Evolutionary conservation across 2,113 vertebrate genomes (phyloP).

Genomic region (Lophochroa leadbeateri): DNA sequence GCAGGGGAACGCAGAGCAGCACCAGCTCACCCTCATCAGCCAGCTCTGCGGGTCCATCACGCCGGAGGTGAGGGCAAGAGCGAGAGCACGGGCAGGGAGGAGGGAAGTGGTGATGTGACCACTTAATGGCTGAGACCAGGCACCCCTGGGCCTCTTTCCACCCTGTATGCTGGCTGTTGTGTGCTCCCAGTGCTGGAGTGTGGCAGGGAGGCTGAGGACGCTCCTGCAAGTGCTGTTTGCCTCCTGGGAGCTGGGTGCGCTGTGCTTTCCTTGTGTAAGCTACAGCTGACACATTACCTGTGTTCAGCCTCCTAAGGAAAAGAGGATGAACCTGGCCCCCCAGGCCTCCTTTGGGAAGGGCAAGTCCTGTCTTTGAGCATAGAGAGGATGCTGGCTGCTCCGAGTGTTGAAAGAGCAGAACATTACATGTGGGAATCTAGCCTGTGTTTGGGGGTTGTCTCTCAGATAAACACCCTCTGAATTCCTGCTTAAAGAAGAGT

Average conservation of each 20-base stretch:
- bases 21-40: conserved; percentile 97
- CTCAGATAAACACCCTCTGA: not conserved
- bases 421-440: fast-evolving
- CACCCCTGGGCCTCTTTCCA: not conserved
- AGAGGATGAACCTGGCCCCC: not conserved
- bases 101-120: not conserved
- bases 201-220: not conserved
- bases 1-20: conserved; percentile 98
- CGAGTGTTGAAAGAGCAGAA: not conserved
- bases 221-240: not conserved
- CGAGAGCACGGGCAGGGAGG: fast-evolving
- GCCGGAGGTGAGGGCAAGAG: conserved; percentile 78
- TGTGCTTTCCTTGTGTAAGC: not conserved
- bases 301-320: not conserved
- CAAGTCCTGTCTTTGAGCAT: not conserved
- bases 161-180: not conserved
- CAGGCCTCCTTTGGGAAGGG: not conserved
- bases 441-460: not conserved
- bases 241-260: not conserved
- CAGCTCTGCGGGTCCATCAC: conserved; percentile 98
- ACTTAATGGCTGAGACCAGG: not conserved
- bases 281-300: not conserved
- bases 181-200: not conserved
- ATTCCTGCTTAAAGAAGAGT: not conserved
- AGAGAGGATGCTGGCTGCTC: not conserved